phyloP scores from a whole-genome alignment of 2,113 vertebrate genomes.

The Ondatra zibethicus region DNA sequence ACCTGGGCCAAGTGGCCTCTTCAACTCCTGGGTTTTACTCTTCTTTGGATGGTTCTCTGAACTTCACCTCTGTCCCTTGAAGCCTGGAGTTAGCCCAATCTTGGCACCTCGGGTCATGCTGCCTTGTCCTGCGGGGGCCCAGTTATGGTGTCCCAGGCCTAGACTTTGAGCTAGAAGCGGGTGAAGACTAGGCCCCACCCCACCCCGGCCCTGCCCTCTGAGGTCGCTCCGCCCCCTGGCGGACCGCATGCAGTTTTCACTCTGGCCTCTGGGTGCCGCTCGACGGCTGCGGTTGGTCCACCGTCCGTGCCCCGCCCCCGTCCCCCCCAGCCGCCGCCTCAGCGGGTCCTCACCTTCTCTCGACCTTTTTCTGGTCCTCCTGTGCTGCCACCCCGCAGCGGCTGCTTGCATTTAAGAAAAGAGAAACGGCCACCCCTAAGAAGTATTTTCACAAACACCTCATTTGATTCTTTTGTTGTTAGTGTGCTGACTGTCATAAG shows the following conservation, averaged over 20 bases:
- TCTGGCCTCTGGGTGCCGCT: slow-evolving; percentile 76
- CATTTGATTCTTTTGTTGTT: neutral
- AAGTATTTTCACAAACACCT: neutral
- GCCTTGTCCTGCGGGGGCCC: neutral
- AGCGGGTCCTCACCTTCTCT: neutral
- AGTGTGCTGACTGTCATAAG: neutral
- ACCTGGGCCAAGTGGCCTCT: neutral
- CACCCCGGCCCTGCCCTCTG: neutral
- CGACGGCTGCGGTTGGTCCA: slow-evolving; percentile 61
- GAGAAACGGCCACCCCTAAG: neutral
- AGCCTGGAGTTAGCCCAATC: neutral
- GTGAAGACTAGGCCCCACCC: neutral
- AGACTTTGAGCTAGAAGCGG: neutral
- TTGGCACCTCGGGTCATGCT: neutral
- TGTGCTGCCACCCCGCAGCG: neutral
- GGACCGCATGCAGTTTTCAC: slow-evolving; percentile 28
- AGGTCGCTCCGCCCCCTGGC: neutral
- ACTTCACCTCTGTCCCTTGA: neutral
- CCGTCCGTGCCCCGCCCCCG: neutral
- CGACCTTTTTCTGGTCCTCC: neutral
- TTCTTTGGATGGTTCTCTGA: neutral
- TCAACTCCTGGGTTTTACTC: neutral
- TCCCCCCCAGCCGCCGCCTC: accelerated
- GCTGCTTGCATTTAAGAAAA: neutral
- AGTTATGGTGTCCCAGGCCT: neutral